Base-by-base conservation (phyloP, 1,140 invertebrate species). In the Oppia nitens region DNA sequence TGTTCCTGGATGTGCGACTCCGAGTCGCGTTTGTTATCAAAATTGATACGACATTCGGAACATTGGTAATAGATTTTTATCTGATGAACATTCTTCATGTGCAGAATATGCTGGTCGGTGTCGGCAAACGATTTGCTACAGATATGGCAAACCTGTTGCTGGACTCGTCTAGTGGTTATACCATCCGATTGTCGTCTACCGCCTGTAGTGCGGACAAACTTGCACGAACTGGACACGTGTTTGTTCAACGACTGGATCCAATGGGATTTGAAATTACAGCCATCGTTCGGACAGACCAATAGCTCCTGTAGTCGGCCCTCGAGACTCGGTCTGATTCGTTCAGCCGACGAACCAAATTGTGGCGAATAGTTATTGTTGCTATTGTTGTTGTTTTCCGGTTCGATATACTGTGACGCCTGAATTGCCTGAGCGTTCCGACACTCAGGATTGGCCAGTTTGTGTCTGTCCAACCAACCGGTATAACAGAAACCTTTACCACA, bases 401-500 rank as follows among this genome's bases (percentile, higher is more conserved):
- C 32, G 17, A 17, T 17, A 40, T 40, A 9, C 6, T 9, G 32
- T 9, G 6, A 40, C 17, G 32, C 49, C 6, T 6, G n/a, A 24
- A 6, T 50, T 20, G n/a, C n/a, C n/a, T 11, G 48, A 40, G 32
- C 32, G 17, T 40, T 40, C 6, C 6, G 32, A 40, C 32, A 40
- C 17, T 6, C 49, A 50, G 49, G n/a, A 24, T 20, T 50, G 6
- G n/a, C n/a, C n/a, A 50, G 48, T 50, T 50, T 50, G 48, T 50
- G 48, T 50, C 48, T 50, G 24, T 50, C 48, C 9, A 50, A 20
- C 48, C 48, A 50, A 11, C 48, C 48, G 6, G 20, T 50, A 50
- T 50, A 50, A 24, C 48, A 50, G 24, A 50, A 50, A 4, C 48
- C 48, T 50, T 50, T 50, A 9, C 48, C 48, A 50, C 48, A 50